Conservation (phyloP, 2,797 vertebrate genomes). For the Gambusia yucatana region DNA sequence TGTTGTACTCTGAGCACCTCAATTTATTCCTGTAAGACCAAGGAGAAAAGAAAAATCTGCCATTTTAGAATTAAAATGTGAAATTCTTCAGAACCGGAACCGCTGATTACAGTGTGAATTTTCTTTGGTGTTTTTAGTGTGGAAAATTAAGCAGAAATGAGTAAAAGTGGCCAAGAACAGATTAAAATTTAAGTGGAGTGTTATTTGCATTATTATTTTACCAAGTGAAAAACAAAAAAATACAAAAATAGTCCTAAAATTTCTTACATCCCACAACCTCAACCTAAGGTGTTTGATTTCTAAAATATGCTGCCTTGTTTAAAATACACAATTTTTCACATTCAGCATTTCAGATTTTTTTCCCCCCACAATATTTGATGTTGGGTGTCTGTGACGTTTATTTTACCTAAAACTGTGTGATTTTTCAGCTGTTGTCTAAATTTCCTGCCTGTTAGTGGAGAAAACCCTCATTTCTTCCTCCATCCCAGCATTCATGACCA, state of each 20-base stretch:
- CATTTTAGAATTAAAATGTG: neutral
- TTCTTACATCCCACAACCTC: neutral
- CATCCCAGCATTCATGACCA: neutral
- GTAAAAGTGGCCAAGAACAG: neutral
- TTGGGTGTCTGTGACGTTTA: neutral
- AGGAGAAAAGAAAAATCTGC: neutral
- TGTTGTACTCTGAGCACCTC: neutral
- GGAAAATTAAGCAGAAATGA: neutral
- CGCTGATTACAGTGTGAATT: neutral
- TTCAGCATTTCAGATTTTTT: neutral
- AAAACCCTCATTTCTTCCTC: neutral
- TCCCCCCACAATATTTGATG: neutral
- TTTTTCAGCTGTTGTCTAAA: neutral
- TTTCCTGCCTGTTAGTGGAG: neutral
- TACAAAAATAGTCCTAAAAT: neutral
- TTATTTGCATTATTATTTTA: neutral
- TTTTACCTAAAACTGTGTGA: neutral
- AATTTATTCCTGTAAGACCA: neutral
- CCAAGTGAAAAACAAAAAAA: neutral
- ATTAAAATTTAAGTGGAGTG: neutral
- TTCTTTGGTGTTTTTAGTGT: neutral
- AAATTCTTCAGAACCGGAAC: neutral
- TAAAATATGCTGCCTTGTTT: neutral
- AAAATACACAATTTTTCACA: neutral
- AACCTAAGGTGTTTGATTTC: neutral